Conservation (phyloP, 2,888 invertebrate genomes). For the Morpho helenor region DNA sequence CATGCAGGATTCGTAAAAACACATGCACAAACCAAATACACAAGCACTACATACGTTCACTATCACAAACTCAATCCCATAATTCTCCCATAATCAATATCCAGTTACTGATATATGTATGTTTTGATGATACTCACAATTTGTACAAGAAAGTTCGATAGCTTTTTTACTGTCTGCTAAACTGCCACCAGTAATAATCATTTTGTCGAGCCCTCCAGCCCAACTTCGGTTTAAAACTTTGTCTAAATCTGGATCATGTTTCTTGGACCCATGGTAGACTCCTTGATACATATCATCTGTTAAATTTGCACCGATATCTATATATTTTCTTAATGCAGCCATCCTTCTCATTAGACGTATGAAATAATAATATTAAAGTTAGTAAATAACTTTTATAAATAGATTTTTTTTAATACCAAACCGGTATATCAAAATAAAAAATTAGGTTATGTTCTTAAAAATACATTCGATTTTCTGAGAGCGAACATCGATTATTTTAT, state of each 20-base stretch:
- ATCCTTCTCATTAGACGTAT: constrained; percentile 21
- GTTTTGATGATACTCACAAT: constrained; percentile 56
- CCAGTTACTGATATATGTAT: not conserved
- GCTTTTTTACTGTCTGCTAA: constrained; percentile 88
- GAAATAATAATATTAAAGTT: not conserved
- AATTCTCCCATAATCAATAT: not conserved
- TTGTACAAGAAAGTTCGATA: constrained; percentile 83
- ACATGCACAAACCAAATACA: too few relatives aligned
- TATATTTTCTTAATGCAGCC: constrained; percentile 50
- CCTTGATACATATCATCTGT: constrained; percentile 95
- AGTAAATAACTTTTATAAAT: not conserved
- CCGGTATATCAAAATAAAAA: too few relatives aligned
- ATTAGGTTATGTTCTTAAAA: too few relatives aligned
- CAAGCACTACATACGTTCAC: too few relatives aligned
- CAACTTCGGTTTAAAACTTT: constrained; percentile 88
- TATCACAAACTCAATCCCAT: too few relatives aligned
- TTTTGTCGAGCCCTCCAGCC: constrained; percentile 88
- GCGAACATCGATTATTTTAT: too few relatives aligned
- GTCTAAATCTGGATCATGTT: constrained; percentile 90
- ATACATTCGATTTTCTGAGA: too few relatives aligned
- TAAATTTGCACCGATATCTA: constrained; percentile 94
- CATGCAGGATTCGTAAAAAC: too few relatives aligned
- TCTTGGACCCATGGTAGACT: constrained; percentile 88
- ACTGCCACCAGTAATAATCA: constrained; percentile 93
- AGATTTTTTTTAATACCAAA: too few relatives aligned